Percentiles rank a stretch among this genome's conserved stretches.
Conservation (phyloP, 2,797 vertebrate genomes). For the Macrochelys suwanniensis region DNA sequence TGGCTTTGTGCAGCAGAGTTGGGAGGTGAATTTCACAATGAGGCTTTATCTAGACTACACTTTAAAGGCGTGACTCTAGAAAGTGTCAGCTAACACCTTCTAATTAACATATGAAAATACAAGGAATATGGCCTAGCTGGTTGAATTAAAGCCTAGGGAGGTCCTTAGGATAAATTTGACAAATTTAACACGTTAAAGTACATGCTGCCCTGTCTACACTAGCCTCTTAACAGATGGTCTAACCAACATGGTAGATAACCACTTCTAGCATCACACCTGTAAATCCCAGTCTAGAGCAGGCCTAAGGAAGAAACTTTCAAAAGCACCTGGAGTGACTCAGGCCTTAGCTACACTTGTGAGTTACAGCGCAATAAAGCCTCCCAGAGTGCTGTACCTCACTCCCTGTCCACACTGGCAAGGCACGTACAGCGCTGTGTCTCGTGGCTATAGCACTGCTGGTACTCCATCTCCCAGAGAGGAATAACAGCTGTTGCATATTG, state of each 20-base stretch:
- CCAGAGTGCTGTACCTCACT: too few relatives aligned
- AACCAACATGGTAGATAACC: too few relatives aligned
- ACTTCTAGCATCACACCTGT: neutral
- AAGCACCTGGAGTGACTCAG: neutral
- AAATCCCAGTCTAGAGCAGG: neutral
- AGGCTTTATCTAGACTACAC: neutral
- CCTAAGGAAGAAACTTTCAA: neutral
- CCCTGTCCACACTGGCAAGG: too few relatives aligned
- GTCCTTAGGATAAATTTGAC: neutral
- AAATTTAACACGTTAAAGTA: neutral
- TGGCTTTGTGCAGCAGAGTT: neutral
- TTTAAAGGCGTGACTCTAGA: too few relatives aligned
- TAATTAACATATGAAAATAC: too few relatives aligned
- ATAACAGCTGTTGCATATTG: too few relatives aligned
- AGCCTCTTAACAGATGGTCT: neutral
- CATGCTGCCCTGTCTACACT: neutral
- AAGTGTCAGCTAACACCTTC: too few relatives aligned
- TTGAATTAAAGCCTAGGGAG: neutral
- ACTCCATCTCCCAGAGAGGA: too few relatives aligned
- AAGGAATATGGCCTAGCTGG: neutral
- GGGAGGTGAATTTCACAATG: neutral
- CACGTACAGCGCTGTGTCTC: too few relatives aligned
- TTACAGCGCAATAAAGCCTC: too few relatives aligned
- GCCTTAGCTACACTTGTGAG: too few relatives aligned
- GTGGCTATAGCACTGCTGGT: too few relatives aligned